Evolutionary conservation across 2,113 vertebrate species (phyloP).

Genomic region (Alethe diademata): DNA sequence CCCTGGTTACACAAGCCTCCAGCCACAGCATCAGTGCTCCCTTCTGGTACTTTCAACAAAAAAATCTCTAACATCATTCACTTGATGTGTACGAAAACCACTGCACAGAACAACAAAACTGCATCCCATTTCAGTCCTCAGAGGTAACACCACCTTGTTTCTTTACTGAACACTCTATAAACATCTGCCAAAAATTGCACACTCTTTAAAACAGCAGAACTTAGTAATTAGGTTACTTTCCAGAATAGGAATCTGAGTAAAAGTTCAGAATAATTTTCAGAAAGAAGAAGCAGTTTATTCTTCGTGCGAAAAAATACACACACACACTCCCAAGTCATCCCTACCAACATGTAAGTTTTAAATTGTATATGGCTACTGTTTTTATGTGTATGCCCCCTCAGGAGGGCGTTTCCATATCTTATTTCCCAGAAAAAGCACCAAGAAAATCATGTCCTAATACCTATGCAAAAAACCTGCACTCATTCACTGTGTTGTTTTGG

Average conservation of each 20-base stretch:
- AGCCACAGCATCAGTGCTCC: neutral
- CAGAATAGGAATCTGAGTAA: neutral
- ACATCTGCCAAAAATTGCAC: neutral
- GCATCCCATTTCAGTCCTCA: neutral
- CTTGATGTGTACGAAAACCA: neutral
- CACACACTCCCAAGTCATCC: neutral
- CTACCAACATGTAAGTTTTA: neutral
- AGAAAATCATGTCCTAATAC: neutral
- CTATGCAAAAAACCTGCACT: neutral
- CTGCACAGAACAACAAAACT: rapidly evolving
- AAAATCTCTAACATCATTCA: neutral
- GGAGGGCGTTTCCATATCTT: neutral
- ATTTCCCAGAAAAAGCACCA: neutral
- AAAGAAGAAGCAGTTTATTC: neutral
- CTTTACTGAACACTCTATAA: neutral
- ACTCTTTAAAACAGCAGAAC: neutral
- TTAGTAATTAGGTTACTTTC: neutral
- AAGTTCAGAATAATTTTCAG: neutral
- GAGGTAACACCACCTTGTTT: neutral
- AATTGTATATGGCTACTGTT: neutral
- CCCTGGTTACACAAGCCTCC: neutral
- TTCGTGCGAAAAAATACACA: neutral
- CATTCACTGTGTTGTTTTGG: neutral
- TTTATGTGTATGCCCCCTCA: neutral
- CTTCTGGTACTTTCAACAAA: neutral